phyloP scores from a whole-genome alignment of 2,888 invertebrate genomes.

The Alentia gelatinosa region DNA sequence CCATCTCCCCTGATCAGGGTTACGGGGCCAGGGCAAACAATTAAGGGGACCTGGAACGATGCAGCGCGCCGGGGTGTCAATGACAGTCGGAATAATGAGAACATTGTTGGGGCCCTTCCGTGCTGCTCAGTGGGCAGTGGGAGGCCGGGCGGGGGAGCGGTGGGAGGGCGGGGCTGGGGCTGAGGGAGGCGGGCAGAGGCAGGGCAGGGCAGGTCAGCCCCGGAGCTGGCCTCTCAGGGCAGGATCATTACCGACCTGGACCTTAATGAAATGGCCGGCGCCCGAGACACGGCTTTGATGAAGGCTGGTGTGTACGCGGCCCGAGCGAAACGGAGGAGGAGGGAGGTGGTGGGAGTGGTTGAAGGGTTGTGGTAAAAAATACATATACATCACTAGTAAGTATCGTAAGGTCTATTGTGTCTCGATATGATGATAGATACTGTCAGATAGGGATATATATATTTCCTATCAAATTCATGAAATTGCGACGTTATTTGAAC shows the following conservation, averaged over 20 bases:
- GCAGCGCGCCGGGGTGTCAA: constrained; percentile 21
- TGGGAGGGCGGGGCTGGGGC: background rate
- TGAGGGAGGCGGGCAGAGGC: background rate
- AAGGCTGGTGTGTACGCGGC: background rate
- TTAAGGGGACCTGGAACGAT: background rate
- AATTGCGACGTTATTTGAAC: too few relatives aligned
- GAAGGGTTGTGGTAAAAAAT: too few relatives aligned
- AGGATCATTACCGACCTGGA: background rate
- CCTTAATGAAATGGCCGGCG: constrained; percentile 2
- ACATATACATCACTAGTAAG: too few relatives aligned
- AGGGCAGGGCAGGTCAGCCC: background rate
- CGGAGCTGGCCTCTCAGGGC: background rate
- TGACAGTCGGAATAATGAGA: constrained; percentile 48
- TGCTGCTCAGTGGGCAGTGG: background rate
- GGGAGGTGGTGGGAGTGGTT: too few relatives aligned
- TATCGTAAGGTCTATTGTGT: background rate
- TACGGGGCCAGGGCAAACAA: too few relatives aligned
- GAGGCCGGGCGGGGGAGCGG: background rate
- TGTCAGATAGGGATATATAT: too few relatives aligned
- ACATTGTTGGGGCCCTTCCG: background rate
- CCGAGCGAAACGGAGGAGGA: too few relatives aligned
- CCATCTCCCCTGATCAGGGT: background rate
- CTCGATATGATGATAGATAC: too few relatives aligned
- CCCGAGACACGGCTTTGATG: background rate
- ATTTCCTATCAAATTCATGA: too few relatives aligned